Conservation (phyloP, 2,797 vertebrate species). For the Tragelaphus eurycerus region DNA sequence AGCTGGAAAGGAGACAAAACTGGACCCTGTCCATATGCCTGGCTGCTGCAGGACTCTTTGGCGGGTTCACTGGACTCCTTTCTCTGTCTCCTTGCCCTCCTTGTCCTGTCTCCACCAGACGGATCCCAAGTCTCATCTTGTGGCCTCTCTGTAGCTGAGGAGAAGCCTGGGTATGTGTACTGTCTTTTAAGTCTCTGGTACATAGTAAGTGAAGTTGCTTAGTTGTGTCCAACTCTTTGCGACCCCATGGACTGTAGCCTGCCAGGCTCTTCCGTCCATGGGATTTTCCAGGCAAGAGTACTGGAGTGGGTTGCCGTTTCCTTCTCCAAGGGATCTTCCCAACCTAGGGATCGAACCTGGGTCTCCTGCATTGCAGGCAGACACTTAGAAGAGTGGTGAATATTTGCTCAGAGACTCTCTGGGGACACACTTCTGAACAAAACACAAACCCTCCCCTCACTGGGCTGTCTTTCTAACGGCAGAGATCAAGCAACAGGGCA, state of each 20-base stretch:
- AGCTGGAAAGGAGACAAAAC: not conserved
- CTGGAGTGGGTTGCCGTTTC: not conserved
- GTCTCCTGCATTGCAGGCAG: not conserved
- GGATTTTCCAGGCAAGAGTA: not conserved
- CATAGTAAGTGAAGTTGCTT: not conserved
- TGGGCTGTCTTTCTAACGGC: not conserved
- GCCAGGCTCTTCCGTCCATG: not conserved
- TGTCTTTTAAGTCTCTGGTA: not conserved
- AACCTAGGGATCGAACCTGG: accelerated
- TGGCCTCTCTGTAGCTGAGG: not conserved
- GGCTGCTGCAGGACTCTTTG: too few species aligned
- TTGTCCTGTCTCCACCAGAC: accelerated
- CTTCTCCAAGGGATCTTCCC: not conserved
- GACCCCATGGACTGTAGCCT: not conserved
- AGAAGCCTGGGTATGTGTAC: not conserved
- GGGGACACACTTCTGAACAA: too few species aligned
- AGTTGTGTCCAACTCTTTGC: not conserved
- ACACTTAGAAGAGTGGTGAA: not conserved
- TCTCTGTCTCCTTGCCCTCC: not conserved
- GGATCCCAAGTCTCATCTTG: not conserved
- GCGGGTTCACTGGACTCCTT: too few species aligned
- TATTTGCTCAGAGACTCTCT: not conserved
- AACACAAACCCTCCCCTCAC: not conserved
- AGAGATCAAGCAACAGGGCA: not conserved
- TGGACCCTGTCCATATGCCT: not conserved